Conservation (phyloP, 2,888 invertebrate genomes). For the Bellardia pandia region DNA sequence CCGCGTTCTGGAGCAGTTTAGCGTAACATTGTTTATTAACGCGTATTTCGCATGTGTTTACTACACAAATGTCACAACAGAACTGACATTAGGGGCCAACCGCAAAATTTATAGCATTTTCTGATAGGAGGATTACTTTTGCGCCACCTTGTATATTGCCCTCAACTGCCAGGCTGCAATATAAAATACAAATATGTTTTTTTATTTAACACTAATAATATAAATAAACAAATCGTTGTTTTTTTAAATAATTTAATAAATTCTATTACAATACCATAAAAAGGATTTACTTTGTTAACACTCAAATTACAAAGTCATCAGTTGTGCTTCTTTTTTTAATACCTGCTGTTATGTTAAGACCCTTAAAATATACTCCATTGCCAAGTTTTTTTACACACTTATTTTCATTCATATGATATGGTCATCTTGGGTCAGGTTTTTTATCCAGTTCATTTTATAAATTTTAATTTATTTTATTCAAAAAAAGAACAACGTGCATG, state of each 20-base stretch:
- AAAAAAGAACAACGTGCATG: background rate
- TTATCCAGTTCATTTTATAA: conserved; percentile 49
- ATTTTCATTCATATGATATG: conserved; percentile 47
- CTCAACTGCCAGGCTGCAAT: too few species aligned
- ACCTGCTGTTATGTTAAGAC: conserved; percentile 37
- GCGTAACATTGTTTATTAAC: too few species aligned
- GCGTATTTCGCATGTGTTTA: too few species aligned
- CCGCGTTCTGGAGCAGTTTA: too few species aligned
- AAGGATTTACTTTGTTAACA: conserved; percentile 25
- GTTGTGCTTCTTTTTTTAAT: background rate
- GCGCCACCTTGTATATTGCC: too few species aligned
- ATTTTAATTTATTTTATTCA: conserved; percentile 72
- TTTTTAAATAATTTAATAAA: conserved; percentile 29
- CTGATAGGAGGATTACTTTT: too few species aligned
- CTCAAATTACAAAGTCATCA: conserved; percentile 62
- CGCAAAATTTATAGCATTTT: too few species aligned
- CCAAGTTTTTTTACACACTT: conserved; percentile 2
- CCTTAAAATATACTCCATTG: conserved; percentile 15
- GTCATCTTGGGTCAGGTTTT: conserved; percentile 56
- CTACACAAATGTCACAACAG: too few species aligned
- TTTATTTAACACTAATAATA: background rate
- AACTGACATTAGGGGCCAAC: too few species aligned
- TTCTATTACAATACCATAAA: background rate
- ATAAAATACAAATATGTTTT: too few species aligned
- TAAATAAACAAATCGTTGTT: background rate